Conservation (phyloP, 2,888 invertebrate species). For the Drosophila mettleri region DNA sequence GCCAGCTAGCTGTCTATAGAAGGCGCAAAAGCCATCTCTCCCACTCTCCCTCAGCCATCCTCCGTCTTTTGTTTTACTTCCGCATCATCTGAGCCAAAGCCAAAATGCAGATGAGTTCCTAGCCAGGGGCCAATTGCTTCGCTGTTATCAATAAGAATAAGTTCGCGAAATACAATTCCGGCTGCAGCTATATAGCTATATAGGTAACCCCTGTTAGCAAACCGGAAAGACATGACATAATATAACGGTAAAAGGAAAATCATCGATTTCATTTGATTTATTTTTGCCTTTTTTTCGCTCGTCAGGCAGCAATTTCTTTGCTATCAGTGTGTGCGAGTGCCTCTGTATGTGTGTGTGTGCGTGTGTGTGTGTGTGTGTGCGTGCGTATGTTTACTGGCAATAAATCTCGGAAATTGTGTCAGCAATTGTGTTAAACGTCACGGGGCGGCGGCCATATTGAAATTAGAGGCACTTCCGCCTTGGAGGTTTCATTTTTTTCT, state of each 20-base stretch:
- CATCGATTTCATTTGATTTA: constrained; percentile 80
- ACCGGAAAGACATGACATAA: constrained; percentile 76
- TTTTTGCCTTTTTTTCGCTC: constrained; percentile 31
- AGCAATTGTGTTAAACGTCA: constrained; percentile 73
- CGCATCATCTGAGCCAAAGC: constrained; percentile 53
- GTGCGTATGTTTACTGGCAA: constrained; percentile 56
- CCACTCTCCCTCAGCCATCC: neutral
- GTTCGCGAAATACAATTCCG: constrained; percentile 6
- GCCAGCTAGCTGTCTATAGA: constrained; percentile 18
- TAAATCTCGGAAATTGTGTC: constrained; percentile 80
- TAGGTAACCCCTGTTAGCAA: constrained; percentile 45
- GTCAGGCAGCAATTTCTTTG: constrained; percentile 41
- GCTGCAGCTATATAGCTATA: constrained; percentile 16
- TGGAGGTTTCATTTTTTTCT: constrained; percentile 14
- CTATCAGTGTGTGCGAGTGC: constrained; percentile 27
- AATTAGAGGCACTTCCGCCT: constrained; percentile 77
- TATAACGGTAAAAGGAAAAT: constrained; percentile 80
- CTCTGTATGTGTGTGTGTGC: constrained; percentile 16
- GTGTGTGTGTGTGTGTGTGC: constrained; percentile 16
- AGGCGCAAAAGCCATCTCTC: constrained; percentile 25
- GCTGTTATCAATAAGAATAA: constrained; percentile 33
- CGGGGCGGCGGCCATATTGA: constrained; percentile 71
- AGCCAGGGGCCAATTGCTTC: constrained; percentile 17
- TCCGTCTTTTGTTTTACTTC: constrained; percentile 44
- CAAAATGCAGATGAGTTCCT: constrained; percentile 57